Evolutionary conservation across 2,888 invertebrate genomes (phyloP).

Genomic region (Herminia tarsipennalis): DNA sequence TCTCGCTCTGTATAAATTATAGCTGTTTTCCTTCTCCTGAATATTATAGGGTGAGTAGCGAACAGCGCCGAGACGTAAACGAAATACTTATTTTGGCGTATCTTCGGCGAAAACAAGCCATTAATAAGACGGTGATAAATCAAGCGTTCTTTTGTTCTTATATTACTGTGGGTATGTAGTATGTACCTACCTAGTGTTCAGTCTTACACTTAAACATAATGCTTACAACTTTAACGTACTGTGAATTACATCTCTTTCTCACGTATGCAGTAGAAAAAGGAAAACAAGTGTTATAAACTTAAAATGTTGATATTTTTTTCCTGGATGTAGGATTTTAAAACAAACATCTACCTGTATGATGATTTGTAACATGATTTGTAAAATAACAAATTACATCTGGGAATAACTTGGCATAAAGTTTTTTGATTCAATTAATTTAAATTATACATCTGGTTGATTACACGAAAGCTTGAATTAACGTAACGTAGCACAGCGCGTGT

Average conservation of each 20-base stretch:
- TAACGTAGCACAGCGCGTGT: not conserved
- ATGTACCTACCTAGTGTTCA: not conserved
- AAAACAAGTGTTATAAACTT: no score
- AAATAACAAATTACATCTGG: no score
- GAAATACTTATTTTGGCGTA: slow-evolving; percentile 73
- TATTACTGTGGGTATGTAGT: slow-evolving; percentile 15
- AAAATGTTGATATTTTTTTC: no score
- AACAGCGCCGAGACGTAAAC: slow-evolving; percentile 62
- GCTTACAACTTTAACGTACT: not conserved
- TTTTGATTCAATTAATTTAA: no score
- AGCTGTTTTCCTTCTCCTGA: slow-evolving; percentile 71
- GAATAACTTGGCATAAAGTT: no score
- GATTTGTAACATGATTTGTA: no score
- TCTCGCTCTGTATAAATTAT: slow-evolving; percentile 69
- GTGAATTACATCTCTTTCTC: not conserved
- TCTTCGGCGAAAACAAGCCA: slow-evolving; percentile 75
- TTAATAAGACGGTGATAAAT: slow-evolving; percentile 71
- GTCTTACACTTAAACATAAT: no score
- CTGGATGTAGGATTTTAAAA: no score
- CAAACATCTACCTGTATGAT: no score
- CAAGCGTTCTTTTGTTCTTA: slow-evolving; percentile 48
- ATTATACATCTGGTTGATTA: no score
- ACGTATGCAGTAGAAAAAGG: not conserved
- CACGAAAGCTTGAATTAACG: not conserved
- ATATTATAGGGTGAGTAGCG: slow-evolving; percentile 61